Percentiles rank a stretch among this genome's conserved stretches.
Evolutionary conservation across 1,140 invertebrate species (phyloP).

Genomic region (Thaumatotibia leucotreta): DNA sequence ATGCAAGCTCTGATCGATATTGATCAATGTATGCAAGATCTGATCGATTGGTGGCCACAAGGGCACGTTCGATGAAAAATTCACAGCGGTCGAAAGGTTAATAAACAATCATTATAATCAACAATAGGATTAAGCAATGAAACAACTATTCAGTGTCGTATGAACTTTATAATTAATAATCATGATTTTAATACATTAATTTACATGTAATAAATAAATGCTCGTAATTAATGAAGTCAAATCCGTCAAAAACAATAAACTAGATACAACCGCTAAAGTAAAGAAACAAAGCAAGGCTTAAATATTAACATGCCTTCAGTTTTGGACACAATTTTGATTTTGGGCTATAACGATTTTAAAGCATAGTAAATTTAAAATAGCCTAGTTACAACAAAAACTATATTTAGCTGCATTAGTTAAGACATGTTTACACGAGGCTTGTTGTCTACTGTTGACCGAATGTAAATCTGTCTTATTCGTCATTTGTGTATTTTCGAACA

Average conservation of each 20-base stretch:
- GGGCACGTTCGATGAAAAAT: too few species aligned
- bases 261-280: conserved; percentile 36
- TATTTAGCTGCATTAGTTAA: neutral
- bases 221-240: conserved; percentile 52
- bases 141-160: conserved; percentile 29
- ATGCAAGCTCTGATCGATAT: too few species aligned
- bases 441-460: neutral
- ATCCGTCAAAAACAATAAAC: conserved; percentile 47
- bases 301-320: neutral
- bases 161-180: conserved; percentile 67
- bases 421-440: neutral
- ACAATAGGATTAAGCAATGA: neutral
- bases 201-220: conserved; percentile 71
- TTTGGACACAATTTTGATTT: neutral
- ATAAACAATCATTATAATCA: too few species aligned
- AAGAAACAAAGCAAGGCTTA: neutral
- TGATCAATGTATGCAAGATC: too few species aligned
- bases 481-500: neutral
- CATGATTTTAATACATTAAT: conserved; percentile 67
- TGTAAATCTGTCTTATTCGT: neutral
- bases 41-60: too few species aligned
- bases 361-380: neutral
- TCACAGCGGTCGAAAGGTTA: too few species aligned
- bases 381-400: neutral
- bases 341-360: neutral